Conservation (phyloP, 2,113 vertebrate genomes). For the Coturnix japonica region DNA sequence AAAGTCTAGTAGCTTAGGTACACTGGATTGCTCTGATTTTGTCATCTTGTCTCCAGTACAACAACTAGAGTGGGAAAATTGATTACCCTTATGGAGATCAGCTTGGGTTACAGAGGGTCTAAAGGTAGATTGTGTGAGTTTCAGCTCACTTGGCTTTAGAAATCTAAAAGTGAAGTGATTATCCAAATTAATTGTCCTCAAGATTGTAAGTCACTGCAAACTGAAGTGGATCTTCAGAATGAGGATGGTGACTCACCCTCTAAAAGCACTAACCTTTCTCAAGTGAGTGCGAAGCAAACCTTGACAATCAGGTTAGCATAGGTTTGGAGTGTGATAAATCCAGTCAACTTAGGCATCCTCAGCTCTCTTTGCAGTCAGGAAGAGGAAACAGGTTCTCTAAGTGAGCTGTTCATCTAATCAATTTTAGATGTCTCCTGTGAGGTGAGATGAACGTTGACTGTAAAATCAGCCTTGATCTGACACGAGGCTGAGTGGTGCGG, state of each 20-base stretch:
- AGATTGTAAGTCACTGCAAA: not conserved
- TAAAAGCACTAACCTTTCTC: not conserved
- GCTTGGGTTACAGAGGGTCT: not conserved
- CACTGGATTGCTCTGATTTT: not conserved
- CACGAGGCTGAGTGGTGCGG: no score
- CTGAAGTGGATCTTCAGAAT: not conserved
- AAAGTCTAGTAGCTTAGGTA: not conserved
- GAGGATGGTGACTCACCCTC: not conserved
- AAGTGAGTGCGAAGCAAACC: not conserved
- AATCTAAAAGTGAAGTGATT: not conserved
- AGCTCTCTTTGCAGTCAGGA: not conserved
- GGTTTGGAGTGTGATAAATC: not conserved
- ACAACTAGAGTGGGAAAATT: fast-evolving
- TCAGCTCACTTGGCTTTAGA: not conserved
- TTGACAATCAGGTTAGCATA: not conserved
- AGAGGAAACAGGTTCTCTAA: not conserved
- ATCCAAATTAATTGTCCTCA: not conserved
- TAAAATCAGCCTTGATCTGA: not conserved
- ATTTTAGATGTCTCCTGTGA: not conserved
- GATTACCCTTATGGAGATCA: not conserved
- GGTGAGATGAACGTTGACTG: not conserved
- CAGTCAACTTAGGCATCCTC: not conserved
- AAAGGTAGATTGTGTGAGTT: fast-evolving
- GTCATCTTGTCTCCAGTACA: not conserved
- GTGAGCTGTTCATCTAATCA: not conserved